phyloP scores from a whole-genome alignment of 1,140 invertebrate species.

The Papilio dardanus region DNA sequence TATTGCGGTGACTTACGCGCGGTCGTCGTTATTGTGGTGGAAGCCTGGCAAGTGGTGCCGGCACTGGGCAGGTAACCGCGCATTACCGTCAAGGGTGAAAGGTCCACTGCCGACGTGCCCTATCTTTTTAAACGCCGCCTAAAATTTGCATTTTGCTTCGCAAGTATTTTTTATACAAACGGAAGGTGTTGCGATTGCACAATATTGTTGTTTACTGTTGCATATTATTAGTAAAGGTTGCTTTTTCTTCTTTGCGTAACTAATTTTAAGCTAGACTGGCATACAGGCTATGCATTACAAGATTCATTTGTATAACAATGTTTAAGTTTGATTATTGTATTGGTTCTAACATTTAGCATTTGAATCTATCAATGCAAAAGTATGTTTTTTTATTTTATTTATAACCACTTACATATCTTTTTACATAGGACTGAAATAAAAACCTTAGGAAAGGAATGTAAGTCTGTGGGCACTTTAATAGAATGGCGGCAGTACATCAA shows the following conservation, averaged over 20 bases:
- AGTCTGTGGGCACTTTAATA: not conserved
- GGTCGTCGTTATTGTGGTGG: not conserved
- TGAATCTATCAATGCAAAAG: too few species aligned
- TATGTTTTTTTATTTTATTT: too few species aligned
- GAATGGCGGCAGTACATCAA: not conserved
- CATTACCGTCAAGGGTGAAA: slow-evolving; percentile 29
- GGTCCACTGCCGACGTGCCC: slow-evolving; percentile 28
- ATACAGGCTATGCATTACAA: too few species aligned
- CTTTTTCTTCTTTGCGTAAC: not conserved
- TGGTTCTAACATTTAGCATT: too few species aligned
- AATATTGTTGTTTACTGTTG: not conserved
- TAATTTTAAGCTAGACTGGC: too few species aligned
- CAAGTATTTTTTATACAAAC: slow-evolving; percentile 13
- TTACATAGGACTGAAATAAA: not conserved
- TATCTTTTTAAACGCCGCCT: slow-evolving; percentile 31
- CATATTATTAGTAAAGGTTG: not conserved
- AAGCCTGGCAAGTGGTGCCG: slow-evolving; percentile 25
- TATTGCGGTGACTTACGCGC: slow-evolving; percentile 15
- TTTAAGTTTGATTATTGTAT: too few species aligned
- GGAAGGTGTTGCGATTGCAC: not conserved
- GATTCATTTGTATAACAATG: too few species aligned
- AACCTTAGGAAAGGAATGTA: not conserved
- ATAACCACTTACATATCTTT: not conserved
- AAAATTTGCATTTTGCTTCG: slow-evolving; percentile 24
- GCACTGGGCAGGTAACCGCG: slow-evolving; percentile 29